phyloP scores from a whole-genome alignment of 2,113 vertebrate species.

The Redunca redunca region DNA sequence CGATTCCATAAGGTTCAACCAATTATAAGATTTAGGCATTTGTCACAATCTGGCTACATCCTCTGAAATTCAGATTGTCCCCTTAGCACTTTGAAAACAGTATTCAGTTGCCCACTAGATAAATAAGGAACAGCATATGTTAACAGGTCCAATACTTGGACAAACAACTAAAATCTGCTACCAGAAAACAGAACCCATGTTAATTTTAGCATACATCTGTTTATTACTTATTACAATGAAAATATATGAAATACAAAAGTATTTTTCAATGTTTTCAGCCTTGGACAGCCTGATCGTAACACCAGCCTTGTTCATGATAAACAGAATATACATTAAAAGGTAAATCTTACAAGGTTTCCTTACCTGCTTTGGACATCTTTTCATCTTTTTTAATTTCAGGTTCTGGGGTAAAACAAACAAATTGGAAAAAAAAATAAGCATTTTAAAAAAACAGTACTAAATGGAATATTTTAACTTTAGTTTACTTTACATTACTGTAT shows the following conservation, averaged over 20 bases:
- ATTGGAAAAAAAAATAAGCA: not conserved
- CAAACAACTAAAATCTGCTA: not conserved
- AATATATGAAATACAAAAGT: not conserved
- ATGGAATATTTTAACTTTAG: too few species aligned
- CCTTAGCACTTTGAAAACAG: not conserved
- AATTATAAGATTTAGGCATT: not conserved
- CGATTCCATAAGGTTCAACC: not conserved
- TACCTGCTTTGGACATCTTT: conserved; percentile 49
- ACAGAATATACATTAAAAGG: not conserved
- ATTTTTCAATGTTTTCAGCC: not conserved
- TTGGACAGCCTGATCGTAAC: not conserved
- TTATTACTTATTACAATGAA: not conserved
- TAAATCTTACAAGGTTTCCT: not conserved
- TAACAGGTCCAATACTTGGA: not conserved
- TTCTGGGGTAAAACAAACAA: conserved; percentile 29
- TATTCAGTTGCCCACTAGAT: not conserved
- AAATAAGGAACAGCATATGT: not conserved
- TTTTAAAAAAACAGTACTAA: not conserved
- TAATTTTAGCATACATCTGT: not conserved
- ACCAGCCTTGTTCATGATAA: not conserved
- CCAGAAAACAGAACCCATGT: not conserved
- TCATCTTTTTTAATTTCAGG: conserved; percentile 50
- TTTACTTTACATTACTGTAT: too few species aligned
- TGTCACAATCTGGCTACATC: not conserved
- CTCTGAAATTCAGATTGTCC: not conserved